Conservation (phyloP, 2,888 invertebrate species). For the Tenthredo scrophulariae region DNA sequence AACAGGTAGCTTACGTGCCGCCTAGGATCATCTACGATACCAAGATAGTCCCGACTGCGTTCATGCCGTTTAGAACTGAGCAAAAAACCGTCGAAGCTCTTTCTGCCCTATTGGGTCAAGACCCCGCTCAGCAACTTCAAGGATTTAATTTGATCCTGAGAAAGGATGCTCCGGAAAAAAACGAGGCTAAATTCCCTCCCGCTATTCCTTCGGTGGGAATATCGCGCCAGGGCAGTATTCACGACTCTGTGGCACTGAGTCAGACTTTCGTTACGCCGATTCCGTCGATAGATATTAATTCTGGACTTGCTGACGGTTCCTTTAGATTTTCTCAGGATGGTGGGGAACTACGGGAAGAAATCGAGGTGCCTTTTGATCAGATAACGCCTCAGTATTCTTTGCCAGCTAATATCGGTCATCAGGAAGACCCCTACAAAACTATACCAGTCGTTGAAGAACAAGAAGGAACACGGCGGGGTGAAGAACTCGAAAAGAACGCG, state of each 20-base stretch:
- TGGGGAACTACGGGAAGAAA: background rate
- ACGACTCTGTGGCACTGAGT: slow-evolving; percentile 43
- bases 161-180: slow-evolving; percentile 14
- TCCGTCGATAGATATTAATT: slow-evolving; percentile 48
- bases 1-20: slow-evolving; percentile 61
- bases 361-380: background rate
- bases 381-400: background rate
- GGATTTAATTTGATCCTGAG: slow-evolving; percentile 78
- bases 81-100: slow-evolving; percentile 71
- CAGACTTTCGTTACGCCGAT: slow-evolving; percentile 59
- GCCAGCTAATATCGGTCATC: background rate
- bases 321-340: background rate
- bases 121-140: slow-evolving; percentile 79
- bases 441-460: slow-evolving; percentile 19
- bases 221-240: slow-evolving; percentile 12
- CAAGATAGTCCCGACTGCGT: slow-evolving; percentile 62
- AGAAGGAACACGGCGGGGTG: background rate
- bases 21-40: slow-evolving; percentile 64
- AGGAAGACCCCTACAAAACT: background rate
- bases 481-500: background rate
- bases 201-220: background rate
- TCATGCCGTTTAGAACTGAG: slow-evolving; percentile 48
- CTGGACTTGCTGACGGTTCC: slow-evolving; percentile 13
- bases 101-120: slow-evolving; percentile 79
- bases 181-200: background rate